Evolutionary conservation across 1,140 invertebrate species (phyloP).

Genomic region (Drosophila busckii): DNA sequence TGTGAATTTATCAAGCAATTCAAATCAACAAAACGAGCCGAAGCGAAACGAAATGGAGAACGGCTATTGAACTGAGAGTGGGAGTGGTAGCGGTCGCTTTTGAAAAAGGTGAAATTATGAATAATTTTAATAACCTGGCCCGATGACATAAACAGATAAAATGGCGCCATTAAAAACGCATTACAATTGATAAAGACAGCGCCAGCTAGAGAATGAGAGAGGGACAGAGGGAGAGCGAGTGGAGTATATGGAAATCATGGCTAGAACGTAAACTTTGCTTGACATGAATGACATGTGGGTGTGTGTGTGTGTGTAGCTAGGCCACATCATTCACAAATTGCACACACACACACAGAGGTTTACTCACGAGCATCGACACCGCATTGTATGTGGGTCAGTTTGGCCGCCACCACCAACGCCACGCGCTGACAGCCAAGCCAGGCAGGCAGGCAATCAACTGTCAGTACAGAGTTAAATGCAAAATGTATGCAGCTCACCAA

Average conservation of each 20-base stretch:
- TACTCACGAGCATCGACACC: slow-evolving; percentile 31
- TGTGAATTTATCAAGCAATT: slow-evolving; percentile 49
- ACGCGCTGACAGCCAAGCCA: slow-evolving; percentile 61
- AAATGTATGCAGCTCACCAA: slow-evolving; percentile 48
- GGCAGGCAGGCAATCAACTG: slow-evolving; percentile 71
- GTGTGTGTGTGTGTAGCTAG: slow-evolving; percentile 14
- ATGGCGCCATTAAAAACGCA: slow-evolving; percentile 68
- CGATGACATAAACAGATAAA: slow-evolving; percentile 72
- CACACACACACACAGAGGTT: slow-evolving; percentile 14
- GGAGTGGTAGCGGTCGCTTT: slow-evolving; percentile 5
- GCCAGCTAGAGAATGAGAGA: neutral
- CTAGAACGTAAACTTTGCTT: slow-evolving; percentile 41
- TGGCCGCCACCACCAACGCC: slow-evolving; percentile 12
- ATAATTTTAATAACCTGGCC: slow-evolving; percentile 64
- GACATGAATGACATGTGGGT: slow-evolving; percentile 49
- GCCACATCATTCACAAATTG: slow-evolving; percentile 68
- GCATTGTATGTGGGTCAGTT: slow-evolving; percentile 61
- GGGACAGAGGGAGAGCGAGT: slow-evolving; percentile 5
- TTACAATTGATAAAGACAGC: slow-evolving; percentile 64
- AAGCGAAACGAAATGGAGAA: slow-evolving; percentile 11
- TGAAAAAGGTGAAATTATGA: slow-evolving; percentile 55
- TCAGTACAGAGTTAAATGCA: slow-evolving; percentile 34
- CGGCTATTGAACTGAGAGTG: slow-evolving; percentile 1
- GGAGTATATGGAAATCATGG: slow-evolving; percentile 18
- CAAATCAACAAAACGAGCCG: slow-evolving; percentile 35